phyloP scores from a whole-genome alignment of 1,140 invertebrate genomes.

The Lutraria rhynchaena region DNA sequence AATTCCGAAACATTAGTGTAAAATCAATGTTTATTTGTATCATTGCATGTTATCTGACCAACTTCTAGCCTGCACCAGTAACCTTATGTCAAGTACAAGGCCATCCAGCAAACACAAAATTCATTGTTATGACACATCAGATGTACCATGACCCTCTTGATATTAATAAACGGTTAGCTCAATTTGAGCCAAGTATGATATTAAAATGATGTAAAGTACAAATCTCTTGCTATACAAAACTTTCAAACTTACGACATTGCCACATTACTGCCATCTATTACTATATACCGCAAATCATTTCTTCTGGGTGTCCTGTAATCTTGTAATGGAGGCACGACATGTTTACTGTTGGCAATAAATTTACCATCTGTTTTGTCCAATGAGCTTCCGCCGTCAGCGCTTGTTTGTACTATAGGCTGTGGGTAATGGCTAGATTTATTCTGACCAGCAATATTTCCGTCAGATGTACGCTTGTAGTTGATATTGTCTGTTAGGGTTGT shows the following conservation, averaged over 20 bases:
- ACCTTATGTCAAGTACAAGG: background rate
- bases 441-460: background rate
- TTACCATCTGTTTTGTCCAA: background rate
- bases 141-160: background rate
- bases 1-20: too few relatives aligned
- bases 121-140: background rate
- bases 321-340: too few relatives aligned
- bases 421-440: background rate
- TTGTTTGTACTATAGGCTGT: background rate
- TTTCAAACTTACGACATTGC: slow-evolving; percentile 92
- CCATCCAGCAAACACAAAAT: background rate
- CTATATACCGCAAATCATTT: slow-evolving; percentile 88
- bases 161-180: background rate
- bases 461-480: background rate
- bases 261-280: slow-evolving; percentile 98
- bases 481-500: too few relatives aligned
- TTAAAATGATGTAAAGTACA: background rate
- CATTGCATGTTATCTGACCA: too few relatives aligned
- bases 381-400: background rate
- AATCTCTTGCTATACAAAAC: background rate
- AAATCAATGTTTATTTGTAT: too few relatives aligned
- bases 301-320: too few relatives aligned
- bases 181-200: background rate
- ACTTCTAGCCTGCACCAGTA: too few relatives aligned
- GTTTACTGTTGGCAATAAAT: background rate